Base-by-base conservation (phyloP, 1,140 invertebrate genomes). In the Cotesia typhae region DNA sequence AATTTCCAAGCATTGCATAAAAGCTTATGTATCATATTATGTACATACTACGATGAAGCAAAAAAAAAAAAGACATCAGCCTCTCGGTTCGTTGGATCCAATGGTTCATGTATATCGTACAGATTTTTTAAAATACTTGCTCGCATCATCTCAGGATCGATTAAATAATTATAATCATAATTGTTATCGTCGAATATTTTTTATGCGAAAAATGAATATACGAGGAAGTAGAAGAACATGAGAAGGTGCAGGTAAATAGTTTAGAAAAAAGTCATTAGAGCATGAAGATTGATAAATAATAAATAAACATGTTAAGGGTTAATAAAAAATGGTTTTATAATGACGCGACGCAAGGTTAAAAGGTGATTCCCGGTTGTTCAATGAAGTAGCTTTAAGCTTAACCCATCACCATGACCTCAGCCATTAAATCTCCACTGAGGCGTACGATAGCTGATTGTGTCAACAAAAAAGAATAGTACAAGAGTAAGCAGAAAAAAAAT, bases 391-490 rank as follows among this genome's bases (percentile, higher is more conserved):
- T 61, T 61, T 6, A 38, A 65, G 53, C 59, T 14, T 61, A 59
- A 14, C 47, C 60, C 65, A 38, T 71, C 70, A 51, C 59, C 57
- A 73, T 73, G 71, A 73, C 71, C 71, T 67, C 57, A 67, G 71
- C 71, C 71, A 72, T 72, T 72, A 72, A 67, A 67, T 66, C 68
- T 63, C 47, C 66, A 68, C 17, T 35, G 66, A 57, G 57, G 63
- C 70, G 70, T 67, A 53, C 52, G 63, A 63, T 55, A 37, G 64
- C 52, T 28, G 4, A 5, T 12, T 72, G 63, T 28, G 65, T 64
- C 65, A 72, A 72, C 63, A 72, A 59, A 41, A 38, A 67, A 53
- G 53, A 66, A 66, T 52, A 51, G 70, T 63, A n/a, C 17, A 60
- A 51, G 51, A 52, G n/a, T 10, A 4, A 38, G 0, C 9, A 9